phyloP scores from a whole-genome alignment of 1,140 invertebrate species.

The Magallana angulata region DNA sequence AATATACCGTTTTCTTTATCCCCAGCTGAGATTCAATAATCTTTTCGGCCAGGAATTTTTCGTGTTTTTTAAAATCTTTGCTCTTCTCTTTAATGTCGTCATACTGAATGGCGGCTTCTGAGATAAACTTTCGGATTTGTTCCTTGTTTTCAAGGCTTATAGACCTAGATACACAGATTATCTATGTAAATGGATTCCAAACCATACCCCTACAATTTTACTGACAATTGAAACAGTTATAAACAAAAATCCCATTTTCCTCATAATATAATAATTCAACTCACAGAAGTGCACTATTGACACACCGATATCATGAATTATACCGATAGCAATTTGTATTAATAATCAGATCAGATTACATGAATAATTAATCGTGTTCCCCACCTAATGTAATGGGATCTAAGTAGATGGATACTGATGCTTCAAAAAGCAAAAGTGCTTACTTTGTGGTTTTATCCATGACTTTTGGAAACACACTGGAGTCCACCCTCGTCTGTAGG shows the following conservation, averaged over 20 bases:
- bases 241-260: too few relatives aligned
- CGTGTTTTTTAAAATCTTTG: slow-evolving; percentile 7
- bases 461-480: slow-evolving; percentile 17
- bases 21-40: neutral
- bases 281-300: too few relatives aligned
- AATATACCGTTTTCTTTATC: slow-evolving; percentile 10
- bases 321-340: too few relatives aligned
- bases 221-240: too few relatives aligned
- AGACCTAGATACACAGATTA: neutral
- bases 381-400: too few relatives aligned
- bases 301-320: too few relatives aligned
- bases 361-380: too few relatives aligned
- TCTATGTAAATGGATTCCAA: neutral
- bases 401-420: too few relatives aligned
- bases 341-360: too few relatives aligned
- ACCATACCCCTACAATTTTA: too few relatives aligned
- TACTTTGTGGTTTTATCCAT: slow-evolving; percentile 31
- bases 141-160: slow-evolving; percentile 17
- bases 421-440: neutral
- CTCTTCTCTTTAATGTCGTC: slow-evolving; percentile 1
- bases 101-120: slow-evolving; percentile 20
- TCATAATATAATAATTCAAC: too few relatives aligned
- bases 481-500: neutral
- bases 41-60: neutral
- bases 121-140: slow-evolving; percentile 8